These are phyloP conservation scores for Sphaeramia orbicularis DNA, from an alignment of 2,797 vertebrate genomes.

Conservation along the genomic window DNA sequence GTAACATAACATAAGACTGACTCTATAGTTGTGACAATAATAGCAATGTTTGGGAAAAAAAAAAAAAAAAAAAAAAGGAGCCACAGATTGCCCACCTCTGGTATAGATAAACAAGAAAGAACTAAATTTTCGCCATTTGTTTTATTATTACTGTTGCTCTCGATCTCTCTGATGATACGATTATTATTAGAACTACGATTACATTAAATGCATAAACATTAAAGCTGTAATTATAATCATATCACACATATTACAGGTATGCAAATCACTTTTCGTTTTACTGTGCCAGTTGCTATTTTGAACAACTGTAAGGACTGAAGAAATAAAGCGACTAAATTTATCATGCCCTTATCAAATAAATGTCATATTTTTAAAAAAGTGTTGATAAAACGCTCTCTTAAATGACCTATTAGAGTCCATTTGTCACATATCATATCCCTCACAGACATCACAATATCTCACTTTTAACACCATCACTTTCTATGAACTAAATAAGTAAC, in stretches of 20 bases:
- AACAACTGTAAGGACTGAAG: background rate
- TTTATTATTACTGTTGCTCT: conserved; percentile 6
- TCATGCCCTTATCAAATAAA: background rate
- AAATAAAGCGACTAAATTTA: conserved; percentile 7
- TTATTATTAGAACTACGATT: too few relatives aligned
- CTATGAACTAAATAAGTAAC: conserved; percentile 32
- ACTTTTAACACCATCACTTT: conserved; percentile 9
- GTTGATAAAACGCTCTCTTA: background rate
- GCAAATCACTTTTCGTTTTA: background rate
- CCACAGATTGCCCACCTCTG: too few relatives aligned
- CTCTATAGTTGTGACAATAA: too few relatives aligned
- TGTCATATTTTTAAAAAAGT: too few relatives aligned
- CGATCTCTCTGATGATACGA: too few relatives aligned
- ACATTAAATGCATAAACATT: too few relatives aligned
- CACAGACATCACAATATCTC: conserved; percentile 18
- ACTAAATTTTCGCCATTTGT: background rate
- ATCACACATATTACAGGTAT: background rate
- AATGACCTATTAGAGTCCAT: conserved; percentile 7
- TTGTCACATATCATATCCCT: conserved; percentile 19
- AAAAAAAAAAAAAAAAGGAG: too few relatives aligned
- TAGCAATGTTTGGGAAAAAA: too few relatives aligned
- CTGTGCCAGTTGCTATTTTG: background rate
- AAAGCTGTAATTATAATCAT: conserved; percentile 4
- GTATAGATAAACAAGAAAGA: conserved; percentile 2
- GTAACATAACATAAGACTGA: too few relatives aligned